Conservation (phyloP, 2,113 vertebrate genomes). For the Muntiacus reevesi region DNA sequence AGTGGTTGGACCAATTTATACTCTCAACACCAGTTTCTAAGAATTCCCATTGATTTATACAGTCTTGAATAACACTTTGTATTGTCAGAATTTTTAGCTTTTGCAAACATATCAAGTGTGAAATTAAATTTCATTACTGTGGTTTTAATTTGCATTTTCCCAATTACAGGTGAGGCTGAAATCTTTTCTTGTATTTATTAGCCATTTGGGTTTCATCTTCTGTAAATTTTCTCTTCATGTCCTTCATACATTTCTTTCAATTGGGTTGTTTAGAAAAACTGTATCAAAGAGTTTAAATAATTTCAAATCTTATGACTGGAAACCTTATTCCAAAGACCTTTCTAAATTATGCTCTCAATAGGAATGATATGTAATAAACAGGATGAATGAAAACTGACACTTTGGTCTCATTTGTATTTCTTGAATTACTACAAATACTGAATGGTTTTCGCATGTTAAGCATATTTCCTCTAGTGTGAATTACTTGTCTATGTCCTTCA, state of each 20-base stretch:
- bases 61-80: neutral
- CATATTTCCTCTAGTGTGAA: neutral
- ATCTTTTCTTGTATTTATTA: neutral
- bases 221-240: neutral
- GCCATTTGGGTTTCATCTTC: neutral
- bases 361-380: slow-evolving; percentile 3
- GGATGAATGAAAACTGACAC: neutral
- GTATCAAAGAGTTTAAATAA: neutral
- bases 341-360: neutral
- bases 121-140: slow-evolving; percentile 4
- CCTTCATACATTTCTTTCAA: neutral
- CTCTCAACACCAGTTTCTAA: neutral
- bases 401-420: neutral
- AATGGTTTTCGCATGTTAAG: neutral
- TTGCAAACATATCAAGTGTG: neutral
- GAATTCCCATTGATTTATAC: neutral
- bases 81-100: neutral
- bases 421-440: neutral
- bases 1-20: neutral
- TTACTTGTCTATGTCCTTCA: neutral
- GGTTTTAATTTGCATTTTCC: slow-evolving; percentile 7
- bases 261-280: neutral
- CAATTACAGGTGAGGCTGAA: neutral
- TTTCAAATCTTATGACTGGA: neutral
- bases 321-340: neutral